A percentile compares a stretch with the other conserved stretches of the same genome.
Evolutionary conservation across 2,113 vertebrate genomes (phyloP).

Genomic region (Tupaia tana): DNA sequence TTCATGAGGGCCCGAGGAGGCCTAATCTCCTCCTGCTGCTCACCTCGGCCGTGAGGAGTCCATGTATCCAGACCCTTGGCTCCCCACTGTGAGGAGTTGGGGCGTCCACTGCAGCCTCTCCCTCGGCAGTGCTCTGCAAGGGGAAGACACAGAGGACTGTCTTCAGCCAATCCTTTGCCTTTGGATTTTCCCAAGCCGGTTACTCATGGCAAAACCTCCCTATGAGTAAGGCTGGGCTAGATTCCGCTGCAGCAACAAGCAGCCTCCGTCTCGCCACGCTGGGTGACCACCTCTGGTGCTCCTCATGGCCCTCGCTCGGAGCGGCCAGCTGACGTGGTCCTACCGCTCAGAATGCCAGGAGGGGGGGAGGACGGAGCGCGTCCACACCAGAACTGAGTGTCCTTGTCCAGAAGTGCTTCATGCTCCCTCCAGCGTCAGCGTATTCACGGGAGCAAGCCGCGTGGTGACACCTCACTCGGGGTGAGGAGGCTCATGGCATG

Average conservation of each 20-base stretch:
- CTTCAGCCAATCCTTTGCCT: background rate
- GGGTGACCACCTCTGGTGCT: background rate
- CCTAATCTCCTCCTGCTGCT: too few relatives aligned
- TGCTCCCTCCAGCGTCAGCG: rapidly evolving
- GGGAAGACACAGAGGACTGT: too few relatives aligned
- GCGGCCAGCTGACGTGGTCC: background rate
- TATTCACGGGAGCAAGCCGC: background rate
- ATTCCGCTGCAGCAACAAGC: background rate
- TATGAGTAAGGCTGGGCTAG: background rate
- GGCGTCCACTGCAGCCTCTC: too few relatives aligned
- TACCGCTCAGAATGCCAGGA: rapidly evolving
- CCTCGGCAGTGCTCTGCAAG: background rate
- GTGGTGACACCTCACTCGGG: rapidly evolving
- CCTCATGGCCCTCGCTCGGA: rapidly evolving
- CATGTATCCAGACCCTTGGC: too few relatives aligned
- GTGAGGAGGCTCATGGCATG: too few relatives aligned
- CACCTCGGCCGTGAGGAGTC: too few relatives aligned
- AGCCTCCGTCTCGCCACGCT: too few relatives aligned
- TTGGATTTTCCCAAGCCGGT: background rate
- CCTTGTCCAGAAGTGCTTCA: rapidly evolving
- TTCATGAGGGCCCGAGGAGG: too few relatives aligned
- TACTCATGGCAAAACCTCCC: background rate
- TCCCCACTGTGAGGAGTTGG: too few relatives aligned
- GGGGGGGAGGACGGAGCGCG: background rate
- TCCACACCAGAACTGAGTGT: background rate